Percentiles rank a stretch among this genome's conserved stretches.
phyloP scores from a whole-genome alignment of 2,888 invertebrate species.

The Prenolepis imparis region DNA sequence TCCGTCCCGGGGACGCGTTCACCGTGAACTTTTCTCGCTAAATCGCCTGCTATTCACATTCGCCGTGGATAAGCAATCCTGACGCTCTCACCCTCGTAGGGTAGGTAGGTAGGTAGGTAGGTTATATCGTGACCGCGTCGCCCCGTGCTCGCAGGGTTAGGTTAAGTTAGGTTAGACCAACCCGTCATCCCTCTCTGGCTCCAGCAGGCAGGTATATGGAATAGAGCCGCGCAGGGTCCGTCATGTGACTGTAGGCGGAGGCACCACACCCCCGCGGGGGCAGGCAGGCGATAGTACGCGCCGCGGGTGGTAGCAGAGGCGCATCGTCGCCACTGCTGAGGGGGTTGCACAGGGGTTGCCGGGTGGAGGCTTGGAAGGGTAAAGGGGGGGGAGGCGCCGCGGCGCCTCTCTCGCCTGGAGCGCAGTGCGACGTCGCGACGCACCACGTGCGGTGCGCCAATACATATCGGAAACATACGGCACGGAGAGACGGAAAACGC shows the following conservation, averaged over 20 bases:
- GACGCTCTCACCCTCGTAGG: conserved; percentile 55
- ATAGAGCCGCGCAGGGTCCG: conserved; percentile 75
- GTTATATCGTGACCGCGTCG: conserved; percentile 50
- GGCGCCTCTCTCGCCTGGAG: conserved; percentile 85
- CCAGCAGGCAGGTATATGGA: conserved; percentile 67
- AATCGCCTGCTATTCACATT: conserved; percentile 12
- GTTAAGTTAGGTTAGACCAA: conserved; percentile 55
- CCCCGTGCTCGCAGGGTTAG: conserved; percentile 28
- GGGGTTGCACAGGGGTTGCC: conserved; percentile 63
- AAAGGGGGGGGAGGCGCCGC: conserved; percentile 78
- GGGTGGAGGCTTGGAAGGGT: conserved; percentile 53
- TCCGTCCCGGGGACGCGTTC: neutral
- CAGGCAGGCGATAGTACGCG: conserved; percentile 65
- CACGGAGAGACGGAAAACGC: conserved; percentile 48
- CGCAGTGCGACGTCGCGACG: conserved; percentile 86
- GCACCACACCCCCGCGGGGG: conserved; percentile 80
- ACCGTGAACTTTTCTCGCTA: conserved; percentile 22
- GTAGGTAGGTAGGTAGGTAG: conserved; percentile 58
- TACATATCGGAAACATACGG: conserved; percentile 66
- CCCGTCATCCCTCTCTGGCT: conserved; percentile 59
- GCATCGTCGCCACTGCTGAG: conserved; percentile 61
- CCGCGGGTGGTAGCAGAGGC: conserved; percentile 70
- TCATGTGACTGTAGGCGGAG: conserved; percentile 85
- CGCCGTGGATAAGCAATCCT: conserved; percentile 49
- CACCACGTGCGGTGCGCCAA: conserved; percentile 85